These are phyloP conservation scores for Aphelenchoides bicaudatus DNA, from an alignment of 2,888 invertebrate species.

Conservation along the genomic window DNA sequence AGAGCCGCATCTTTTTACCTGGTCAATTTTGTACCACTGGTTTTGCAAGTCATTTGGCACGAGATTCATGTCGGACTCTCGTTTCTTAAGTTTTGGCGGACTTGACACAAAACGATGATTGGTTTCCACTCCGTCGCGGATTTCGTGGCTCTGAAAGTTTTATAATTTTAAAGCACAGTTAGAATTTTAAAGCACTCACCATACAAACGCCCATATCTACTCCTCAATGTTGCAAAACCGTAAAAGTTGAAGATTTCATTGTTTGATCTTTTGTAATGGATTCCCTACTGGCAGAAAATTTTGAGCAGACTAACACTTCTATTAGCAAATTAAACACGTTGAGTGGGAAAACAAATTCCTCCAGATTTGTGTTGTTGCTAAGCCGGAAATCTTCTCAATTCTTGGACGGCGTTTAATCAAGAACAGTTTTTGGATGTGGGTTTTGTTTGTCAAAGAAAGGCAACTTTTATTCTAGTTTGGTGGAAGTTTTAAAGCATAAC, in stretches of 20 bases:
- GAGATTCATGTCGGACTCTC: constrained; percentile 40
- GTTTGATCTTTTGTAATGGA: neutral
- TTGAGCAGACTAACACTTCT: too few species aligned
- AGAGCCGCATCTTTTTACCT: constrained; percentile 29
- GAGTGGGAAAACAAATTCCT: too few species aligned
- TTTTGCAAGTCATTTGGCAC: constrained; percentile 33
- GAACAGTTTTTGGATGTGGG: too few species aligned
- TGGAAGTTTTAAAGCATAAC: too few species aligned
- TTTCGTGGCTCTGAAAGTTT: constrained; percentile 18
- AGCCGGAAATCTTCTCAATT: neutral
- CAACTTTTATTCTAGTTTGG: too few species aligned
- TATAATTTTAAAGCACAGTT: constrained; percentile 16
- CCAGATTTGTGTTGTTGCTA: too few species aligned
- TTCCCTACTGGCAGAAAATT: neutral
- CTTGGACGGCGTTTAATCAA: too few species aligned
- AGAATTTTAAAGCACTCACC: neutral
- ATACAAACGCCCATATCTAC: constrained; percentile 4
- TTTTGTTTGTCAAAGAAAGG: too few species aligned
- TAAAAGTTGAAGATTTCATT: neutral
- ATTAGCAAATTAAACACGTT: too few species aligned
- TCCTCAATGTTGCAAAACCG: neutral
- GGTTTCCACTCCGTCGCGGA: constrained; percentile 9
- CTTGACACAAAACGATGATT: constrained; percentile 15
- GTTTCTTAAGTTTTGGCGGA: constrained; percentile 27
- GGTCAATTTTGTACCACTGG: constrained; percentile 25